Evolutionary conservation across 2,888 invertebrate species (phyloP).

Genomic region (Habrosyne pyritoides): DNA sequence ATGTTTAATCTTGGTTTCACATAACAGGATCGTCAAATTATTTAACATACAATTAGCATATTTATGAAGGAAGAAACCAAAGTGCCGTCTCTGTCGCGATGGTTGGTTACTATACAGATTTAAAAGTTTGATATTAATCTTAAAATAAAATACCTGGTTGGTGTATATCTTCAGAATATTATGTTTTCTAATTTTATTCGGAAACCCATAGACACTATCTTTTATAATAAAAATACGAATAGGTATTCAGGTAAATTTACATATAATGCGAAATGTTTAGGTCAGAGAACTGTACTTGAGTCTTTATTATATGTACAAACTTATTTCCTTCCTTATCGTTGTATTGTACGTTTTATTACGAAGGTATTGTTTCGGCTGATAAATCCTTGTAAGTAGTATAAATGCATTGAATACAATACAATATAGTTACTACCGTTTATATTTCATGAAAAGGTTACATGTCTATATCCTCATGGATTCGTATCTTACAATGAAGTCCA

Average conservation of each 20-base stretch:
- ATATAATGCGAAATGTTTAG: too few relatives aligned
- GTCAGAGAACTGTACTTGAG: too few relatives aligned
- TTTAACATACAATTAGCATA: neutral
- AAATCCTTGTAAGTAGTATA: neutral
- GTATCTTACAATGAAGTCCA: too few relatives aligned
- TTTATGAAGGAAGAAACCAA: neutral
- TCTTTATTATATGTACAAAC: too few relatives aligned
- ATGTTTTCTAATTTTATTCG: neutral
- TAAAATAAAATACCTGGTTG: neutral
- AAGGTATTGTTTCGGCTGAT: neutral
- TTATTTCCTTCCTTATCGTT: too few relatives aligned
- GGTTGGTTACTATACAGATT: too few relatives aligned
- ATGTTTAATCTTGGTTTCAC: neutral
- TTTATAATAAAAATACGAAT: neutral
- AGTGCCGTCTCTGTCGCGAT: neutral
- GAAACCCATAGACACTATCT: neutral
- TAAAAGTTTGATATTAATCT: neutral
- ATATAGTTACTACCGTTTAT: too few relatives aligned
- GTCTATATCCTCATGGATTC: too few relatives aligned
- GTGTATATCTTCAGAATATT: neutral
- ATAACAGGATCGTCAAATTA: neutral
- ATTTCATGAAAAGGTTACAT: too few relatives aligned
- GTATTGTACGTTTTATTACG: neutral
- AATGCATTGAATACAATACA: too few relatives aligned
- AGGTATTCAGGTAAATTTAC: too few relatives aligned